These are phyloP conservation scores for Osmerus mordax DNA, from an alignment of 2,113 vertebrate genomes.

Conservation along the genomic window DNA sequence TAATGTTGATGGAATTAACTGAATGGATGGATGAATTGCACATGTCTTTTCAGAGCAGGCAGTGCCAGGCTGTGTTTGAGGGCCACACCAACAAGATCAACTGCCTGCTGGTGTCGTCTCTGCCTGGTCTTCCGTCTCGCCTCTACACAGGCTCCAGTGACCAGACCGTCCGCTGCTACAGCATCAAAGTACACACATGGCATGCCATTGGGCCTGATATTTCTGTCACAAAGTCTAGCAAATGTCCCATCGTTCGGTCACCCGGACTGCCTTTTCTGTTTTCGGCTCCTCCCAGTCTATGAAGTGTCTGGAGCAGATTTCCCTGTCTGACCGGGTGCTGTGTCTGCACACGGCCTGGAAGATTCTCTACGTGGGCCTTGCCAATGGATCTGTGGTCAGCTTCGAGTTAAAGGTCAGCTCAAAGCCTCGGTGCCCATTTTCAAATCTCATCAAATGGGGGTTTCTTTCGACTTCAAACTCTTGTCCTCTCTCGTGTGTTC, in stretches of 20 bases:
- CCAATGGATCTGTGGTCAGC: constrained; percentile 85
- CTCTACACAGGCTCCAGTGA: constrained; percentile 94
- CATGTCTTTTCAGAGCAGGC: constrained; percentile 71
- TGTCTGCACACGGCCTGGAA: constrained; percentile 90
- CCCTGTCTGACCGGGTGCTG: constrained; percentile 83
- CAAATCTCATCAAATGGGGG: background rate
- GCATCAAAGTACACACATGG: constrained; percentile 74
- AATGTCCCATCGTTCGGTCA: background rate
- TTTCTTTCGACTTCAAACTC: background rate
- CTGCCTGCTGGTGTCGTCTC: constrained; percentile 83
- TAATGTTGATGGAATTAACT: background rate
- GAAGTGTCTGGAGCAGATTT: constrained; percentile 76
- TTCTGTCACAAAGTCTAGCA: background rate
- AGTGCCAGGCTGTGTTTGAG: constrained; percentile 82
- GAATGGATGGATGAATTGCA: no score
- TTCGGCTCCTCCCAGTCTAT: constrained; percentile 66
- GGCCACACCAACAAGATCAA: constrained; percentile 92
- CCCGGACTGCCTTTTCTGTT: background rate
- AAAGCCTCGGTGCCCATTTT: background rate
- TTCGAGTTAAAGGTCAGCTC: constrained; percentile 80
- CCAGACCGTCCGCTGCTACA: constrained; percentile 86
- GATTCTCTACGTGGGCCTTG: constrained; percentile 86
- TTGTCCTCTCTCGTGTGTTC: background rate
- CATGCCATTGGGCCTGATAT: background rate
- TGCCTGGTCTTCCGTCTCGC: constrained; percentile 67